Evolutionary conservation across 1,140 invertebrate genomes (phyloP), one percentile per base, ranked within the genome.

Genomic region (Polyergus mexicanus): DNA sequence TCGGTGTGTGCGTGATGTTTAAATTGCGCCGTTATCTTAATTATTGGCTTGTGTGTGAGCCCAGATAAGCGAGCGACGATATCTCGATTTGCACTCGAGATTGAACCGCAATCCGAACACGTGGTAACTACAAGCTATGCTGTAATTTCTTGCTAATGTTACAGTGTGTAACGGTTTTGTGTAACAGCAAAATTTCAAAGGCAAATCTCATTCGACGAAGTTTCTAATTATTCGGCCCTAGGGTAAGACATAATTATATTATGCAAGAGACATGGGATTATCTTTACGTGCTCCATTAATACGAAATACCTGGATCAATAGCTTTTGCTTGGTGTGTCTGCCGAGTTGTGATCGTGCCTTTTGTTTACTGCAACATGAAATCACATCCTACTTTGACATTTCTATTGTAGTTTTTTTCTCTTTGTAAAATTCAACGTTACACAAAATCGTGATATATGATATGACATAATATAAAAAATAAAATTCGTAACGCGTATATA

Each of bases 61-160:
- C 38, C 47, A 81, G 78, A 83, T 83, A 83, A 83, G 54, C 8
- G 11, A 44, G 19, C 56, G 78, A 74, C 44, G 68, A 83, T 83
- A 72, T 83, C 78, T 83, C 38, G 68, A 72, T 51, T 83, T 74
- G 38, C 69, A 83, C 78, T 81, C 22, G 47, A 83, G 54, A 62
- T 83, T 74, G 68, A 83, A 11, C 13, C 54, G 38, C 54, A 72
- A 60, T 81, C 66, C 51, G 78, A 60, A 54, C 25, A 16, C 32
- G 19, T 22, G 78, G 60, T 83, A 47, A 38, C 41, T 47, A 11
- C n/a, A 44, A 60, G n/a, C 5, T 72, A 60, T 22, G 13, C 63
- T 69, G 47, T 54, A 69, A 56, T 56, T 80, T 22, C 32, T 28
- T 32, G 0, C 1, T 28, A 16, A 22, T 6, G 41, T 13, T 1